phyloP scores from a whole-genome alignment of 2,113 vertebrate genomes.

The Apteryx mantelli region DNA sequence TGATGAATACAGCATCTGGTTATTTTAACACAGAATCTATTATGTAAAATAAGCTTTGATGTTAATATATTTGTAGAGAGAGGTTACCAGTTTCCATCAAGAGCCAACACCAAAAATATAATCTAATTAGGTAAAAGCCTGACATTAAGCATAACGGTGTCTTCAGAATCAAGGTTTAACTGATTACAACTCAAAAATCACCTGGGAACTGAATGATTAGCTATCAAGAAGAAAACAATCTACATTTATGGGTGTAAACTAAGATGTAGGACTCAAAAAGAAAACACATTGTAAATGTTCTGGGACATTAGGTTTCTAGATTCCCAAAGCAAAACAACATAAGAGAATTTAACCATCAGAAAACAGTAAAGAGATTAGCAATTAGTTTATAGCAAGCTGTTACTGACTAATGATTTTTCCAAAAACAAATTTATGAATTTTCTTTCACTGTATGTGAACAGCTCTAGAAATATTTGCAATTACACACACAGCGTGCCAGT shows the following conservation, averaged over 20 bases:
- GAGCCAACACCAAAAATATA: not conserved
- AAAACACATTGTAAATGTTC: constrained; percentile 45
- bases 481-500: not conserved
- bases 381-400: constrained; percentile 55
- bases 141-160: not conserved
- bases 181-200: not conserved
- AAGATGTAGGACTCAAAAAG: not conserved
- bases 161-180: not conserved
- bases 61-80: not conserved
- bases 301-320: constrained; percentile 40
- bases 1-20: no score
- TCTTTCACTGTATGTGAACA: not conserved
- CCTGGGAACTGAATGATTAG: not conserved
- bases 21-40: not conserved
- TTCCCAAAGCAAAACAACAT: constrained; percentile 44
- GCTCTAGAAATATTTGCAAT: constrained; percentile 21
- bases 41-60: not conserved
- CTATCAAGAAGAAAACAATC: not conserved
- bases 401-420: constrained; percentile 36
- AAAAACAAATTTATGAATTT: not conserved
- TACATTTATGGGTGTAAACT: not conserved
- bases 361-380: constrained; percentile 29
- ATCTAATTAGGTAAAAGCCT: not conserved
- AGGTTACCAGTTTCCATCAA: not conserved
- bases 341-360: constrained; percentile 50